Base-by-base conservation (phyloP, 2,113 vertebrate genomes). In the Chaenogobius annularis region DNA sequence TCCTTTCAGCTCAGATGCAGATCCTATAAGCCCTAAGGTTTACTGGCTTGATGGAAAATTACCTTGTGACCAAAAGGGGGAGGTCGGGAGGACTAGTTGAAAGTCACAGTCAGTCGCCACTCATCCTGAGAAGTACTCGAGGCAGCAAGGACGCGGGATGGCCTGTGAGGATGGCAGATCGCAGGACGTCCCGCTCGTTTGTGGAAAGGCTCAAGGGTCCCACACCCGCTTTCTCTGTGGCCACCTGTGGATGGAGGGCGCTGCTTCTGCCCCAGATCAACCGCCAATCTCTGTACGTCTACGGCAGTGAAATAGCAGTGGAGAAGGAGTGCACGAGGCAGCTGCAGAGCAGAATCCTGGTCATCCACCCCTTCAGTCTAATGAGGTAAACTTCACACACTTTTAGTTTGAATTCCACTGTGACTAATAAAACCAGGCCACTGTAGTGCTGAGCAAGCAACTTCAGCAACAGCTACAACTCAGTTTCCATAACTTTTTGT, bases 301-400 rank as follows among this genome's bases (percentile, higher is more conserved):
- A 93, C 47, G 93, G 93, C 77, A 94, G 92, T 50, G 92, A 93
- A 85, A 85, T 92, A 68, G 93, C 93, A 11, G 90, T 94, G 87
- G 90, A 93, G 87, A 81, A 90, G 82, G 92, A 92, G 67, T 92
- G 92, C 22, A 75, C 81, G 5, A 87, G 89, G 13, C 92, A 93
- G 85, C 86, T 88, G 77, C 68, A 92, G 78, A 90, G 87, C 59
- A 89, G 88, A 35, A 79, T 91, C 23, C 90, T 93, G 43, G 91
- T 94, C 79, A 93, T 94, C 79, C 93, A 94, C 81, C 93, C 93
- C 1, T 94, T 93, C 88, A 94, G 92, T 78, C 74, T 83, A 72
- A 88, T 93, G 81, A 93, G 92, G 93, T 94, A 93, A 68, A 26
- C 77, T 40, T 7, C 31, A 63, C 17, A 11, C 19, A 11, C 23